Base-by-base conservation (phyloP, 2,888 invertebrate genomes). In the Morpho achilles region DNA sequence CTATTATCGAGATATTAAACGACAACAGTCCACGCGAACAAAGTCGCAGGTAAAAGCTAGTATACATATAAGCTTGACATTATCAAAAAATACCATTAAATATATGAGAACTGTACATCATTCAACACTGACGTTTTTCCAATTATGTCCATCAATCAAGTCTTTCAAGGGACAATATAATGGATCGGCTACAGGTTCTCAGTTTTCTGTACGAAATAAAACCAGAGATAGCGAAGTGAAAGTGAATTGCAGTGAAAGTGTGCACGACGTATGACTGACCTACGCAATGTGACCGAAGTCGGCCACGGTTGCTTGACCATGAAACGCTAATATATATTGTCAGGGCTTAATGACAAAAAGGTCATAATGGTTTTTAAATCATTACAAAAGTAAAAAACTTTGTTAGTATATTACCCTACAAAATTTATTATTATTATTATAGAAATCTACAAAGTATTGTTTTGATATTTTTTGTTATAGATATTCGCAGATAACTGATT, bases 231-330 rank as follows among this genome's bases (percentile, higher is more conserved):
- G 52, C 60, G 58, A 53, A 62, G 63, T 59, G 60, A 84, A 86
- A 86, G 86, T 81, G 75, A 82, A 84, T 75, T 77, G 75, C 68
- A 69, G 83, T 77, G 87, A 87, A 87, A 87, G 87, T 82, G 69
- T 73, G 72, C 73, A 69, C 70, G 68, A 65, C 69, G 69, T 61
- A 76, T 79, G 81, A 79, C 81, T 86, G 85, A 85, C 87, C 86
- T 84, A 86, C 87, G 84, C 84, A 85, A 82, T 80, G 79, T 79
- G 78, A 72, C 74, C 72, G 68, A 85, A 79, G 79, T 82, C 68
- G 83, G 84, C 77, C 84, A 82, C 73, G 77, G 75, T 69, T 76
- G 69, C 66, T 66, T 67, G 62, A 58, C 61, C 57, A 61, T 61
- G 56, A 67, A 50, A 49, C 56, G 52, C 49, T 48, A 47, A 55